Evolutionary conservation across 2,888 invertebrate genomes (phyloP), one percentile per base, ranked within the genome.

Genomic region (Tenthredo mesomela): DNA sequence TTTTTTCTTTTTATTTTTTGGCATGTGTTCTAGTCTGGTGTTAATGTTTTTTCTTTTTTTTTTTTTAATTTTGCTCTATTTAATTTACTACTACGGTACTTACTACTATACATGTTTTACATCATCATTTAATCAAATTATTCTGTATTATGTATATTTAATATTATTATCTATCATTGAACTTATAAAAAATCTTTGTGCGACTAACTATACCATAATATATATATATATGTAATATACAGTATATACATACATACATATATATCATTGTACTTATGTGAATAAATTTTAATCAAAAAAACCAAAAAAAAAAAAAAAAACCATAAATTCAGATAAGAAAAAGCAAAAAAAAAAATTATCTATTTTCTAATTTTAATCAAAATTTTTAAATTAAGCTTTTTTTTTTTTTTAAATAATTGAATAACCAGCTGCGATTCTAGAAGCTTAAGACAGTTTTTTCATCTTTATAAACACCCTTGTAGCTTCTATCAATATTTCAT

Each of bases 401-500:
- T 77, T 15, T 3, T 6, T 50, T 0, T 50, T 0, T 15, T 10
- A 77, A 29, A 3, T 2, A 29, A 29, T 58, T 18, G 18, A 10
- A 29, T 12, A 10, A 21, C 21, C n/a, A n/a, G 12, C 37, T n/a
- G 58, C 54, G 10, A 54, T 54, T 54, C 9, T 29, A 4, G 10
- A 2, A 33, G 29, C n/a, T 43, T 71, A 40, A 85, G 40, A 21
- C 40, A 61, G 71, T 78, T 61, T 84, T 71, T 87, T 88, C 21
- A 21, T 29, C 9, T 67, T 21, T 18, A 80, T 25, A 5, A 80
- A 29, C 5, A 18, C 58, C 43, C n/a, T 83, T 1, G 87, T 87
- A 43, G 89, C 88, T 78, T 88, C 89, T 18, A 95, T 86, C 82
- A 95, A 92, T 21, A 94, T 94, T 91, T 96, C 95, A 87, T 95